Evolutionary conservation across 1,140 invertebrate genomes (phyloP), one percentile per base, ranked within the genome.

Genomic region (Agraylea sexmaculata): DNA sequence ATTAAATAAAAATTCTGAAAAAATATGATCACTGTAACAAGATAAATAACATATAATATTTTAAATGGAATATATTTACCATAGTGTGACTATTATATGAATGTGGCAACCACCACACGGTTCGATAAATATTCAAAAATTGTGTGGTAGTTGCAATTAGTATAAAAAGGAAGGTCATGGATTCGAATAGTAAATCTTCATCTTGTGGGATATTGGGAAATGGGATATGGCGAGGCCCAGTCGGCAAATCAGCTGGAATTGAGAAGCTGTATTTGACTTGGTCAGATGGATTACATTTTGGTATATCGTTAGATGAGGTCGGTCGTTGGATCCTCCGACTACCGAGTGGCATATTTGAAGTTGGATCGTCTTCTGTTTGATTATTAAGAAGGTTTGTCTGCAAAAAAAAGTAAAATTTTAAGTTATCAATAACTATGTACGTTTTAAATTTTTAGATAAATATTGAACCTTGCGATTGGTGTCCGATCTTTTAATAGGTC

Each of bases 61-160:
- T 28, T 22, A 43, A 17, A 32, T 31, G 4, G 33, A 45, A 34
- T 40, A 38, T 61, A 65, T 73, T 66, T 68, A 93, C 90, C 77
- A 95, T 77, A 49, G 83, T 80, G 64, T 88, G 84, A 50, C 77
- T 78, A 47, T 80, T 87, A 57, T 90, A 81, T 2, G 89, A 91
- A 53, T 95, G 79, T 12, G 89, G 87, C 17, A 96, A 59, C 92
- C 93, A 97, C 87, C 90, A 97, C n/a, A 91, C 83, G 21, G 89
- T 94, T 44, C 86, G 77, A 57, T 97, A 98, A 7, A 97, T 68
- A 67, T 97, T 91, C 11, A 97, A 71, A 58, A 95, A 87, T 66
- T 98, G 93, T 13, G 92, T 66, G 32, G 71, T 75, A 11, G 75
- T 70, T 19, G 78, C 77, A 20, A 84, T 71, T 23, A 81, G 62